Conservation (phyloP, 2,113 vertebrate species). For the Lathamus discolor region DNA sequence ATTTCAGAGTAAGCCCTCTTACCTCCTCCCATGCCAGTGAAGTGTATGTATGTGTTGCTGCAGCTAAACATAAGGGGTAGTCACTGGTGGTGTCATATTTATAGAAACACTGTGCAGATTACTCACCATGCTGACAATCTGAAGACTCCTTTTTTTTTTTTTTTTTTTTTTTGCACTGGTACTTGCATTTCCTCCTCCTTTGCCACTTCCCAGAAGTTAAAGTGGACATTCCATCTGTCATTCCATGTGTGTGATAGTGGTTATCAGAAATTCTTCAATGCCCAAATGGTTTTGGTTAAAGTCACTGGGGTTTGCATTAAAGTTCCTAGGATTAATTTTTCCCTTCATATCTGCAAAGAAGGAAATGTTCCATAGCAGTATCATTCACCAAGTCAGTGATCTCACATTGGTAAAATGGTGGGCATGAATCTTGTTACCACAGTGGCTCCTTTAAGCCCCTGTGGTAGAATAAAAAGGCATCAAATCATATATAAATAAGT, state of each 20-base stretch:
- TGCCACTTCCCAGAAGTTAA: background rate
- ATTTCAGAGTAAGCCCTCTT: background rate
- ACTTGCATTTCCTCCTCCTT: background rate
- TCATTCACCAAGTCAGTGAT: background rate
- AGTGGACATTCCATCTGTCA: background rate
- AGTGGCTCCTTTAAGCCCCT: background rate
- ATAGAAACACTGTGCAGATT: background rate
- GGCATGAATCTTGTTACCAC: background rate
- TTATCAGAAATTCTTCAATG: background rate
- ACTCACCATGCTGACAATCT: background rate
- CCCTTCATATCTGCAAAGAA: background rate
- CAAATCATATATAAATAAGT: conserved; percentile 23
- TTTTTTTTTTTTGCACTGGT: background rate
- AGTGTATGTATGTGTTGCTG: background rate
- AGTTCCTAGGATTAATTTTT: background rate
- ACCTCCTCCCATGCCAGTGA: background rate
- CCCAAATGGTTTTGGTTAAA: background rate
- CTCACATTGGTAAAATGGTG: background rate
- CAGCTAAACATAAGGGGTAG: background rate
- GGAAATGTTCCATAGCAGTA: background rate
- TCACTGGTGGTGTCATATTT: background rate
- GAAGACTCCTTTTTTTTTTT: background rate
- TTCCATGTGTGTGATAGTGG: fast-evolving
- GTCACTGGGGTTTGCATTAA: background rate
- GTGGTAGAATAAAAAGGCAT: background rate